These are phyloP conservation scores for Xenopus tropicalis DNA, from an alignment of 2,113 vertebrate species.

Conservation along the genomic window UCB_Xtro_10.0 CM004447.2:123009001-123009500, in stretches of 20 bases:
- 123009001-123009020: too few species aligned
- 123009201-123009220: background rate
- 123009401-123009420: conserved; percentile 3
- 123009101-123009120: conserved; percentile 91
- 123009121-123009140: conserved; percentile 87
- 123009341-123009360: conserved; percentile 9
- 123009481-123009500: background rate
- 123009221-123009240: background rate
- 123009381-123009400: background rate
- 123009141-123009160: conserved; percentile 89
- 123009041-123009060: conserved; percentile 34
- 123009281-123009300: conserved; percentile 13
- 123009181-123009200: conserved; percentile 72
- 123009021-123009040: too few species aligned
- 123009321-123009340: conserved; percentile 19
- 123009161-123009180: conserved; percentile 99
- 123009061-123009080: conserved; percentile 98
- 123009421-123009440: conserved; percentile 18
- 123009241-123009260: conserved; percentile 1
- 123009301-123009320: conserved; percentile 26
- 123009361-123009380: conserved; percentile 17
- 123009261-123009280: conserved; percentile 8
- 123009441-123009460: conserved; percentile 20
- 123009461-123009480: conserved; percentile 17
- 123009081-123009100: conserved; percentile 93